Evolutionary conservation across 2,113 vertebrate species (phyloP).

Genomic region (Microcebus lehilahytsara): DNA sequence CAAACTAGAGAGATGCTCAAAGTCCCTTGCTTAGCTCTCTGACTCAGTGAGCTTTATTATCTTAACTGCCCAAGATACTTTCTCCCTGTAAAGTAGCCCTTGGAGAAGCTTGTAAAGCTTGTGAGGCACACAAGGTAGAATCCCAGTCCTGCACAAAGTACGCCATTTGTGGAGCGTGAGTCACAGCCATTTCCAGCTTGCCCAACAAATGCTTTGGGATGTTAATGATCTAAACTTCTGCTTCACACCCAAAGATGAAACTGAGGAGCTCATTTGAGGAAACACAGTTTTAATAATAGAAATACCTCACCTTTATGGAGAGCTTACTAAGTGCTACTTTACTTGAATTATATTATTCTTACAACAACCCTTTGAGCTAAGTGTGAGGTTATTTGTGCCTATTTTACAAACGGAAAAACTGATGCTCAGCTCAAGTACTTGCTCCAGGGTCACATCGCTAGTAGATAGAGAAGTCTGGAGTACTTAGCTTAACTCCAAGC

Average conservation of each 20-base stretch:
- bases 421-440: not conserved
- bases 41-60: slow-evolving; percentile 56
- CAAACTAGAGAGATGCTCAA: not conserved
- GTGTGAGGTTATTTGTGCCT: not conserved
- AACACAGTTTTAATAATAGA: not conserved
- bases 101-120: slow-evolving; percentile 56
- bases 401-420: not conserved
- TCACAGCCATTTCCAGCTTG: slow-evolving; percentile 27
- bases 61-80: slow-evolving; percentile 58
- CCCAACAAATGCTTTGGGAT: not conserved
- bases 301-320: not conserved
- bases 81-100: slow-evolving; percentile 57
- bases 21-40: slow-evolving; percentile 23
- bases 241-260: not conserved
- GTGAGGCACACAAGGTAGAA: slow-evolving; percentile 32
- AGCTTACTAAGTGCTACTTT: not conserved
- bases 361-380: not conserved
- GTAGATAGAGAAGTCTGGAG: not conserved
- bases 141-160: slow-evolving; percentile 24
- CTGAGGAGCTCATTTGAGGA: not conserved
- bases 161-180: slow-evolving; percentile 39
- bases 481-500: not conserved
- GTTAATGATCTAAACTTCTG: not conserved
- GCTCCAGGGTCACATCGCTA: not conserved
- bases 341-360: not conserved